Conservation (phyloP, 53 echinoderm and acorn worm species). For the Temnopleurus reevesii region DNA sequence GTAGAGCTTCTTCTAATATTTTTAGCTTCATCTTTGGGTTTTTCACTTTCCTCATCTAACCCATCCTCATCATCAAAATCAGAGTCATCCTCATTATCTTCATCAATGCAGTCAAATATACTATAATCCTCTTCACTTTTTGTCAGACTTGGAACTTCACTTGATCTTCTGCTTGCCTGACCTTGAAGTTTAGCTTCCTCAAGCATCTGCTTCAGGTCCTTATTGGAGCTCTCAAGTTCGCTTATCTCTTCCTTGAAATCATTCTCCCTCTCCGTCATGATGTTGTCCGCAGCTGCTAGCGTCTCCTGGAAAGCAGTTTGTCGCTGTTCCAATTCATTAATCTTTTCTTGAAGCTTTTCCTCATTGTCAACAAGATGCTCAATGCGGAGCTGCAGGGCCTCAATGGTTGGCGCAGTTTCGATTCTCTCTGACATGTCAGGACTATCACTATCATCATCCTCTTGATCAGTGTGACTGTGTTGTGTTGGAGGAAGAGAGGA, state of each 20-base stretch:
- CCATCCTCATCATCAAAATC: not conserved
- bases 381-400: constrained; percentile 62
- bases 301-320: constrained; percentile 90
- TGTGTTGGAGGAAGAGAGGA: not conserved
- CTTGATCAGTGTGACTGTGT: not conserved
- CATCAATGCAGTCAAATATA: constrained; percentile 55
- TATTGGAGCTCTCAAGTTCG: constrained; percentile 75
- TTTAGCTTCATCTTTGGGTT: not conserved
- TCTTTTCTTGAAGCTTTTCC: constrained; percentile 67
- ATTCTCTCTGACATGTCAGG: constrained; percentile 35
- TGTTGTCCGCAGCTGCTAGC: constrained; percentile 83
- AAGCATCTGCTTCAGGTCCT: constrained; percentile 69
- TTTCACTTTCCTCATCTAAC: not conserved
- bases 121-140: constrained; percentile 62
- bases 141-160: not conserved
- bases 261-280: constrained; percentile 84
- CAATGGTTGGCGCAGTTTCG: constrained; percentile 50
- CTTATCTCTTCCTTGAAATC: constrained; percentile 70
- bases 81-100: constrained; percentile 17
- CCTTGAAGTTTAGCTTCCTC: constrained; percentile 39
- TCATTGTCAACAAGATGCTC: constrained; percentile 67
- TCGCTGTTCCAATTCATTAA: constrained; percentile 74
- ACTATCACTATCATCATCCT: constrained; percentile 46
- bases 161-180: not conserved
- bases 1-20: constrained; percentile 7